phyloP scores from a whole-genome alignment of 2,113 vertebrate genomes.

The Diphyllodes magnificus region DNA sequence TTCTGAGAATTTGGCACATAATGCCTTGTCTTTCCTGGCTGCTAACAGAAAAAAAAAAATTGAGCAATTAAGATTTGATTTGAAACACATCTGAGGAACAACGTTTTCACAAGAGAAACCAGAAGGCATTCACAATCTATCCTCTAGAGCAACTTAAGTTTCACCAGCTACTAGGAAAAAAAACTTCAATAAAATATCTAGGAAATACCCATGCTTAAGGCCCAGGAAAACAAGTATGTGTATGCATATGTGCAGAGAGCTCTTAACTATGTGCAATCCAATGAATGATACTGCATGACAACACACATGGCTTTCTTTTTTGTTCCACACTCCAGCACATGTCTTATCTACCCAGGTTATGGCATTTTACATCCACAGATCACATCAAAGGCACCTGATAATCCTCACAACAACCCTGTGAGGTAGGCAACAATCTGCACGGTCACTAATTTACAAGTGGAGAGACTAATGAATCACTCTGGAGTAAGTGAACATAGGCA shows the following conservation, averaged over 20 bases:
- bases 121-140: neutral
- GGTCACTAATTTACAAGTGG: neutral
- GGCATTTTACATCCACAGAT: neutral
- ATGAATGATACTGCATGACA: neutral
- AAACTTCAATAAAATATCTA: neutral
- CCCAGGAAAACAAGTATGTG: neutral
- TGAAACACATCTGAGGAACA: neutral
- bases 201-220: neutral
- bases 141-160: neutral
- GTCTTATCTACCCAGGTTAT: neutral
- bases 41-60: neutral
- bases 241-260: neutral
- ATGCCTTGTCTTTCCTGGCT: neutral
- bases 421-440: neutral
- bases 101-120: neutral
- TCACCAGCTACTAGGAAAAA: neutral
- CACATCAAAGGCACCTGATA: neutral
- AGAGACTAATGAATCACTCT: neutral
- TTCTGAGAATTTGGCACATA: neutral
- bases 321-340: neutral
- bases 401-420: neutral
- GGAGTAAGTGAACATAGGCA: neutral
- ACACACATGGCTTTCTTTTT: neutral
- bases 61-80: neutral
- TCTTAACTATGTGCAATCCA: neutral